Percentiles rank a stretch among this genome's conserved stretches.
These are phyloP conservation scores for Apis florea DNA, from an alignment of 1,140 invertebrate species.

Conservation along the genomic window DNA sequence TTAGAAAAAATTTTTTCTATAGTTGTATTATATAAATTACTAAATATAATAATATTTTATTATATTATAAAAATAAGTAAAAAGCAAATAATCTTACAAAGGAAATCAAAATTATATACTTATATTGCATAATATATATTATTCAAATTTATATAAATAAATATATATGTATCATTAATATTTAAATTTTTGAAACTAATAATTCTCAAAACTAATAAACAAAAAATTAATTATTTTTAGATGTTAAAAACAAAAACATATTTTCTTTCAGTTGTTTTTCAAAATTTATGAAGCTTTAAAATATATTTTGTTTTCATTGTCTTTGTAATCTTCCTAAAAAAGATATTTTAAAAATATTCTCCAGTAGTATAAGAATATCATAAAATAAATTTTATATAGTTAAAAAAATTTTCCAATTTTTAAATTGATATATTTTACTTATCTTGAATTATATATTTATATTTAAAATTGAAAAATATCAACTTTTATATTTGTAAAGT, in stretches of 20 bases:
- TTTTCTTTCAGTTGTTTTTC: not conserved
- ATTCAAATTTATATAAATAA: not conserved
- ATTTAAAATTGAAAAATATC: not conserved
- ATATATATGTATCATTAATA: not conserved
- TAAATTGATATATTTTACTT: not conserved
- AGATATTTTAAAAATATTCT: constrained; percentile 34
- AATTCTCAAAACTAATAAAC: too few species aligned
- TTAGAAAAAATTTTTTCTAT: not conserved
- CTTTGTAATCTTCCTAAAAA: constrained; percentile 9
- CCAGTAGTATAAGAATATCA: constrained; percentile 35
- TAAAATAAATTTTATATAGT: constrained; percentile 25
- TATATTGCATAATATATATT: constrained; percentile 24
- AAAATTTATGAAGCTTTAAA: too few species aligned
- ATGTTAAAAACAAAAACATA: constrained; percentile 33
- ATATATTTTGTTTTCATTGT: constrained; percentile 24
- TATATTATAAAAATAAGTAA: constrained; percentile 4
- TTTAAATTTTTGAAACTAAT: constrained; percentile 26
- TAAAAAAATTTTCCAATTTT: constrained; percentile 39
- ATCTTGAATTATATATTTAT: not conserved
- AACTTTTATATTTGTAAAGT: not conserved
- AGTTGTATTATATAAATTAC: not conserved
- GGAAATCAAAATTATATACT: not conserved
- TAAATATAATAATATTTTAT: not conserved
- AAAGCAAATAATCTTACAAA: not conserved
- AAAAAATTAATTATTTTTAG: constrained; percentile 14